Base-by-base conservation (phyloP, 2,888 invertebrate genomes). In the Adelognathus sp. region DNA sequence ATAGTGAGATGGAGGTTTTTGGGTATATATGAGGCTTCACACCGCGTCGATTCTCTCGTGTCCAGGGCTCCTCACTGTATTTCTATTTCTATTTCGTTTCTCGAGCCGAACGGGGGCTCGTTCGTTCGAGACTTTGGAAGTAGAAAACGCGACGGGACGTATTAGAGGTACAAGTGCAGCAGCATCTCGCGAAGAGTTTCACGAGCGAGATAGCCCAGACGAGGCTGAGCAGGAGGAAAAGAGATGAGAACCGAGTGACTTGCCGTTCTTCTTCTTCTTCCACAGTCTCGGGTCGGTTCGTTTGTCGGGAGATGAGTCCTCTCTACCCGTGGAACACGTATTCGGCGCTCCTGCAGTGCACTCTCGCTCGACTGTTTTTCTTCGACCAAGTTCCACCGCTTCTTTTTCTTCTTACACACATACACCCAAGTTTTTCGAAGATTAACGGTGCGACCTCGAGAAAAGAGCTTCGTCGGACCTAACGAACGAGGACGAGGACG, bases 131-230 rank as follows among this genome's bases (percentile, higher is more conserved):
- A 27, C 50, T 60, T 52, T 41, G 14, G 70, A n/a, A 67, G 67
- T 36, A 39, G 67, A 71, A 63, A 75, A 79, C 75, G 46, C 79
- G 67, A 56, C 75, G 75, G 79, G 79, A 79, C 56, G 75, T 72
- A 71, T 72, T 14, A 36, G 29, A 41, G 39, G 39, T 54, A 67
- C 72, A 63, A 71, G 71, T 61, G 64, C 56, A 72, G 31, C 39
- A 58, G 67, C 58, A 54, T 33, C n/a, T n/a, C 60, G 44, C 44
- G 31, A 16, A 54, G 31, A 41, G 29, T 24, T 63, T 50, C 54
- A 33, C 24, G 44, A 69, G 46, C 60, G 54, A 75, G 71, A 67
- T 66, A 41, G 24, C 31, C 60, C 60, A 79, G 73, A 66, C 46
- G n/a, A 31, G 16, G 18, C 16, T 31, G 31, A 2, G 7, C 31